A percentile compares a stretch with the other conserved stretches of the same genome.
Conservation (phyloP, 2,888 invertebrate species). For the Hydroisotoma schaefferi region DNA sequence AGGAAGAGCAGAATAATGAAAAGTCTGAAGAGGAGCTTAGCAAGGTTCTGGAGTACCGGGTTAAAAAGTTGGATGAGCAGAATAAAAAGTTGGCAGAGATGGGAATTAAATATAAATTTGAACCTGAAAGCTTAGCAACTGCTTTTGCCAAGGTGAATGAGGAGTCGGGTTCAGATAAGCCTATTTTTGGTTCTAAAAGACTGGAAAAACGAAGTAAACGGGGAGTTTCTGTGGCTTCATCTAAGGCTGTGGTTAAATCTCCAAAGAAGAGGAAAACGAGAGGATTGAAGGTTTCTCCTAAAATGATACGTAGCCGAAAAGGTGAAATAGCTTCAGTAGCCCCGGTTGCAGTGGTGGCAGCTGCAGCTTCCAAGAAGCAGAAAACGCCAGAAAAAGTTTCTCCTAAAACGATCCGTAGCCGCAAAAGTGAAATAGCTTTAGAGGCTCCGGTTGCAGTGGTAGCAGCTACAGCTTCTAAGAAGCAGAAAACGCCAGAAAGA, state of each 20-base stretch:
- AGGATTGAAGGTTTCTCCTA: not conserved
- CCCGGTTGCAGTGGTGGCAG: not conserved
- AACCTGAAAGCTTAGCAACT: not conserved
- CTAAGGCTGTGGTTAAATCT: no score
- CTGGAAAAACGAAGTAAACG: no score
- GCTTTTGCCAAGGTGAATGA: no score
- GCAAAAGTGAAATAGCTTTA: conserved; percentile 19
- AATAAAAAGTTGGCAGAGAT: conserved; percentile 33
- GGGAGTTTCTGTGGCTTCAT: no score
- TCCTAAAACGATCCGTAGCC: conserved; percentile 26
- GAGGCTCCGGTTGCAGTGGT: not conserved
- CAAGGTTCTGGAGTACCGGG: conserved; percentile 18
- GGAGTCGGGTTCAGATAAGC: no score
- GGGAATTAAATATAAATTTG: conserved; percentile 39
- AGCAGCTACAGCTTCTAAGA: conserved; percentile 1
- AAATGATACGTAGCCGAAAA: not conserved
- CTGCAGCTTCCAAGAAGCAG: not conserved
- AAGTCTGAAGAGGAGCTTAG: conserved; percentile 21
- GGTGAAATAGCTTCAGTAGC: not conserved
- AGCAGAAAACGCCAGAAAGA: not conserved
- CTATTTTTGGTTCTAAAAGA: no score
- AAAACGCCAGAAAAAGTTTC: conserved; percentile 14
- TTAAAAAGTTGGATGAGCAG: conserved; percentile 21
- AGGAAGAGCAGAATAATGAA: conserved; percentile 10
- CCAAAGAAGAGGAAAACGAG: no score